phyloP scores from a whole-genome alignment of 2,888 invertebrate species.

The Lucinisca nassula region DNA sequence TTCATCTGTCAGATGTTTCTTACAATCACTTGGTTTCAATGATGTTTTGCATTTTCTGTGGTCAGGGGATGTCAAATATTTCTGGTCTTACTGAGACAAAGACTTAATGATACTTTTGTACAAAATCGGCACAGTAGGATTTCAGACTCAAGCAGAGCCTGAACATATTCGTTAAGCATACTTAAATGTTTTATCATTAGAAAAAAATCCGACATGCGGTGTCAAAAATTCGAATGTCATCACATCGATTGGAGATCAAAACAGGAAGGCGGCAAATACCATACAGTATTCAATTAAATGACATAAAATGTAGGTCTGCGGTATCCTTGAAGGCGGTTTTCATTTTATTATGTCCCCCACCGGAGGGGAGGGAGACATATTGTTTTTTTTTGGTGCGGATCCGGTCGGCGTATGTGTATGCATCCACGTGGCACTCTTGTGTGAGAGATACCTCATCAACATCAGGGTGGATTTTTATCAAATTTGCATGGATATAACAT shows the following conservation, averaged over 20 bases:
- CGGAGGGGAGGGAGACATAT: too few species aligned
- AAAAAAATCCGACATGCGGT: not conserved
- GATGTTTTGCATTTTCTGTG: not conserved
- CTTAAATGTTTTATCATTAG: not conserved
- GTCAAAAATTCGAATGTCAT: not conserved
- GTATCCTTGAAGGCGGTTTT: not conserved
- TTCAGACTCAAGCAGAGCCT: not conserved
- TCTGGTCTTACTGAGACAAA: not conserved
- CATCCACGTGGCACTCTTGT: too few species aligned
- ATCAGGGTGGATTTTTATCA: too few species aligned
- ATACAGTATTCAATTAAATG: not conserved
- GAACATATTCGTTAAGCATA: not conserved
- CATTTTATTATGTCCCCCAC: not conserved
- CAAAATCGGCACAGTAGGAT: not conserved
- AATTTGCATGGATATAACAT: too few species aligned
- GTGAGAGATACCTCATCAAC: too few species aligned
- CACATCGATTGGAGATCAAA: not conserved
- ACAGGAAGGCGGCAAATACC: not conserved
- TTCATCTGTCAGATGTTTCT: not conserved
- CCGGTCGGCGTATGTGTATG: too few species aligned
- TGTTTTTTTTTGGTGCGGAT: too few species aligned
- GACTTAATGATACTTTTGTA: not conserved
- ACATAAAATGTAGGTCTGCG: not conserved
- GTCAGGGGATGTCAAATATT: not conserved
- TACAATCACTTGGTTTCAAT: not conserved